Evolutionary conservation across 92 coral and sea anemone genomes (phyloP).

Genomic region (Paragorgia papillata): DNA sequence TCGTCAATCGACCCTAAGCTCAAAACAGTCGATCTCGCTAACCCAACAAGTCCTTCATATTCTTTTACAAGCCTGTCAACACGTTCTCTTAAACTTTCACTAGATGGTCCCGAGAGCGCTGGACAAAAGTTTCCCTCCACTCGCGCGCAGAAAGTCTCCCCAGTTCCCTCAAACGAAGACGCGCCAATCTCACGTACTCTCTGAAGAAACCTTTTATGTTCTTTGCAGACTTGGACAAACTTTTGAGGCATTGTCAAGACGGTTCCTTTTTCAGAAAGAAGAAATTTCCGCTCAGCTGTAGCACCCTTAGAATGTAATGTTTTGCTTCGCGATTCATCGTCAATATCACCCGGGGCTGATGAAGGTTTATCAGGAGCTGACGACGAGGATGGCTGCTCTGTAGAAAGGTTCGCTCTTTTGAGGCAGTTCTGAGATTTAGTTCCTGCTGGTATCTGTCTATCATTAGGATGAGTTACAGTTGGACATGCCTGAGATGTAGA

Average conservation of each 20-base stretch:
- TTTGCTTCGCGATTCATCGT: not conserved
- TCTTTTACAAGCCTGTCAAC: not conserved
- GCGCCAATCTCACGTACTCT: not conserved
- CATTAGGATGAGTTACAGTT: not conserved
- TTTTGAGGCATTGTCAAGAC: not conserved
- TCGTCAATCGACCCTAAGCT: not conserved
- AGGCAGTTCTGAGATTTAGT: not conserved
- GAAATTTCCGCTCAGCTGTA: not conserved
- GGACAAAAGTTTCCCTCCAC: conserved; percentile 13
- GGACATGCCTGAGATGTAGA: not conserved
- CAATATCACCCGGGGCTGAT: not conserved
- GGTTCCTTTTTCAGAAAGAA: conserved; percentile 26
- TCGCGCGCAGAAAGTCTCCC: not conserved
- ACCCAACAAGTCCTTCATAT: conserved; percentile 19
- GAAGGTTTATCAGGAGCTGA: not conserved
- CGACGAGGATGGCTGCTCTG: not conserved
- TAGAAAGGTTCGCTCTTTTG: not conserved
- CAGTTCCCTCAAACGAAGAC: not conserved
- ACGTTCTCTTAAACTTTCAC: not conserved
- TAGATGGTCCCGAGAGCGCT: not conserved
- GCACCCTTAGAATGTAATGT: not conserved
- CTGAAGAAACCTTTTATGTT: conserved; percentile 7
- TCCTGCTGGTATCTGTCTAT: not conserved
- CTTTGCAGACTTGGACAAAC: not conserved
- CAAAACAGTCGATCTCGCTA: not conserved